Base-by-base conservation (phyloP, 2,797 vertebrate genomes). In the Ctenochaetus hawaiiensis region DNA sequence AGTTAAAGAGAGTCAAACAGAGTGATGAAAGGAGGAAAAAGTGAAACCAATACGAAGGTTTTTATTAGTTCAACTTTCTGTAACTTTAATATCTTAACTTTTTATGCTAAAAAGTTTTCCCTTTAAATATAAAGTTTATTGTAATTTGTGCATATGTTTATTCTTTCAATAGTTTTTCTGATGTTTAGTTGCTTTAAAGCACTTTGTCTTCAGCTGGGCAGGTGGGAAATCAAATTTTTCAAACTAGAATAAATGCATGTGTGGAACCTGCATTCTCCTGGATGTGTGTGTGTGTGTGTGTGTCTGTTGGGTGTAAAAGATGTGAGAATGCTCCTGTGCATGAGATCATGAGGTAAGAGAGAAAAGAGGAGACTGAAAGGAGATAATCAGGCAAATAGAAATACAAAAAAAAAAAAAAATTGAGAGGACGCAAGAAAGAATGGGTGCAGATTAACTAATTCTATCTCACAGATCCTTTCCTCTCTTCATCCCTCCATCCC, bases 341-440 rank as follows among this genome's bases (percentile, higher is more conserved):
- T 56, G 34, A 37, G 26, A 65, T 43, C 6, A 39, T 26, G 30
- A 58, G 17, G 39, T n/a, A 17, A 12, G 34, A 51, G 5, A 23
- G 17, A 65, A 30, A 49, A 57, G 13, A 67, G 10, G 6, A 45
- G 30, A 78, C n/a, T 61, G 20, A 68, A 45, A 67, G 34, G 44
- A 71, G 23, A 70, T 43, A 17, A 57, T 22, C 26, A 5, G 64
- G 43, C n/a, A 47, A 44, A 73, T 34, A 41, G 6, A 72, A 39
- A 70, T 8, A 53, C 9, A 53, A 34, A 64, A 67, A 74, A 23
- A 30, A 30, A 30, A 30, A 30, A 30, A 30, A 30, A 30, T 5
- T 48, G 20, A 37, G 39, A 65, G 17, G 11, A 14, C 44, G 60
- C 0, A 8, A 23, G 52, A 71, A 79, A 56, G 54, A 5, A 43